Evolutionary conservation across 2,888 invertebrate genomes (phyloP), one percentile per base, ranked within the genome.

Genomic region (Zaprionus lineosus): DNA sequence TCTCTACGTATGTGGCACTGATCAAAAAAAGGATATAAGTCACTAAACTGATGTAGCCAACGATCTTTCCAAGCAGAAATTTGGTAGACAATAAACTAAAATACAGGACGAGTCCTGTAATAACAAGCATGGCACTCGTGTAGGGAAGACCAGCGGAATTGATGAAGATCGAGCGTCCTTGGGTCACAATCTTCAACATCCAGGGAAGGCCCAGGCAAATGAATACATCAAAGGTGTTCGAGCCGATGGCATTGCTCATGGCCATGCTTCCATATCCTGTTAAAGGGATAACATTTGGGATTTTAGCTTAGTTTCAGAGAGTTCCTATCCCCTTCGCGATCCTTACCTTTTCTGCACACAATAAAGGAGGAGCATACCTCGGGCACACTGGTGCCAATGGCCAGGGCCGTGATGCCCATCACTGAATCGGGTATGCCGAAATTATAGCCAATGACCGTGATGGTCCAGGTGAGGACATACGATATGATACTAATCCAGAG

Each of bases 401-500:
- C 97, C 31, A 97, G 91, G 87, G 97, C 94, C 1, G 97, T 97
- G 6, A 97, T 94, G 0, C 97, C 97, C 96, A 97, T 97, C 1
- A 97, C 96, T 0, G 96, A 95, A 89, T 97, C 97, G 0, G 97
- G 97, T 86, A 97, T 95, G 89, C 55, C 47, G 1, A 71, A 1
- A 2, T 78, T 86, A 86, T 91, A 89, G 95, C 97, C 97, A 73
- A 97, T 95, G 67, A 96, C 93, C 47, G 97, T 95, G 62, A 97
- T 97, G 94, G 97, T 96, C 97, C 97, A 98, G 14, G 97, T 96
- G 12, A 97, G 95, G 5, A 97, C 91, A 87, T 97, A 98, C 1
- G 97, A 96, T 24, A 97, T 91, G 0, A 94, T 93, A 47, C 96
- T 96, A 71, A 98, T 96, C 97, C 97, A 98, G 21, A 96, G 91